Evolutionary conservation across 2,888 invertebrate genomes (phyloP), one percentile per base, ranked within the genome.

Genomic region (Oxystoma pomonae): DNA sequence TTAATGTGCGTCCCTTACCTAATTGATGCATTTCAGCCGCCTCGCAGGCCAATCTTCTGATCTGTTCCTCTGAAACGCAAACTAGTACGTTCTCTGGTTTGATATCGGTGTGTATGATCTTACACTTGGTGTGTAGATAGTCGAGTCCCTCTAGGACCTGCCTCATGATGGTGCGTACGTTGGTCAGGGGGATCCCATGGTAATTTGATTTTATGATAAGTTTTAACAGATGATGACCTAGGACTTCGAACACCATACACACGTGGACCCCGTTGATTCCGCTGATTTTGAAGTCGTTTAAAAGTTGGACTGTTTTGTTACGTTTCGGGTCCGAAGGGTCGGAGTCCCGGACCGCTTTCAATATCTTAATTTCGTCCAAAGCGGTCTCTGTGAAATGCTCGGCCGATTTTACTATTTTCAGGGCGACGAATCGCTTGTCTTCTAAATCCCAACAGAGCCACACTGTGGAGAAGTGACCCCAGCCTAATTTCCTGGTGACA

Each of bases 401-500:
- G 63, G 98, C 98, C 74, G 98, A 98, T 83, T 99, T 99, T 61
- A 99, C 98, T 72, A 99, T 97, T 86, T 99, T 99, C 74, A 99
- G 86, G 63, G 99, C 99, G 72, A 97, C 98, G 84, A 98, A 99
- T 72, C 95, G 86, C 79, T 94, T 95, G 75, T 92, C 93, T 77
- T 94, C 90, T 77, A 90, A 86, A 84, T 99, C 98, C 98, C 98
- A 98, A 82, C 97, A 97, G 70, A 99, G 88, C 98, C 99, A 99
- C 55, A 99, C 99, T 7, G 99, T 99, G 58, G 98, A 98, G 83
- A 99, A 99, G 82, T 99, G 98, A 66, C 99, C 99, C 96, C 96
- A 97, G 69, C 98, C 94, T 78, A 96, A 86, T 86, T 99, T 92
- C 74, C 98, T 87, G 71, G 98, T 94, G 77, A 98, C 96, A 84